Conservation (phyloP, 2,797 vertebrate species). For the Percopsis omiscomaycus region DNA sequence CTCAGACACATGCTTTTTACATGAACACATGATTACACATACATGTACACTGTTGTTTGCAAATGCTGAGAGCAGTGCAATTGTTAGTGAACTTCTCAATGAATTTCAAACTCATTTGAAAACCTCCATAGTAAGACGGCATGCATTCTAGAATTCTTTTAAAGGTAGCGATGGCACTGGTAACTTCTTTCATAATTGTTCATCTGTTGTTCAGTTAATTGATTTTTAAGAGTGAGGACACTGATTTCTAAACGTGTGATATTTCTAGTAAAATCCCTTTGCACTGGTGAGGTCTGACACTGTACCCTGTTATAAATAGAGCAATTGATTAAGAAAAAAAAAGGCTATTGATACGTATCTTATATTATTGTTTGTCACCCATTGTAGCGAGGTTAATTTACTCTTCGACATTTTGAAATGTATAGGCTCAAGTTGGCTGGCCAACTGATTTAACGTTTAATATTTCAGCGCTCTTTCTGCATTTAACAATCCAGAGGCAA, state of each 20-base stretch:
- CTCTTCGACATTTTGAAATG: slow-evolving; percentile 77
- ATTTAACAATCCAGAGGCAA: slow-evolving; percentile 78
- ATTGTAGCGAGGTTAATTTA: slow-evolving; percentile 81
- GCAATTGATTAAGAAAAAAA: slow-evolving; percentile 59
- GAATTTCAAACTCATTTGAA: slow-evolving; percentile 66
- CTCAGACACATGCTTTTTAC: slow-evolving; percentile 30
- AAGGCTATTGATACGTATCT: slow-evolving; percentile 64
- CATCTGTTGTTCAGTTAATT: slow-evolving; percentile 75
- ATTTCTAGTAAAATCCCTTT: slow-evolving; percentile 78
- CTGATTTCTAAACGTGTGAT: slow-evolving; percentile 80
- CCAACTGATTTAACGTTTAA: slow-evolving; percentile 82
- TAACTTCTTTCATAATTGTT: slow-evolving; percentile 78
- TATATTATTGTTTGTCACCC: slow-evolving; percentile 74
- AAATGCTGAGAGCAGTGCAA: slow-evolving; percentile 68
- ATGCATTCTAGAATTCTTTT: slow-evolving; percentile 82
- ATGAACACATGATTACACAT: slow-evolving; percentile 27
- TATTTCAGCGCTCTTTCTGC: slow-evolving; percentile 79
- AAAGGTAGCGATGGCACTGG: slow-evolving; percentile 77
- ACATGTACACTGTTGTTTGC: slow-evolving; percentile 62
- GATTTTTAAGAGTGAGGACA: slow-evolving; percentile 75
- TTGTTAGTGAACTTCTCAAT: slow-evolving; percentile 54
- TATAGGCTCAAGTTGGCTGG: slow-evolving; percentile 83
- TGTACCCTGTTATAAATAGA: slow-evolving; percentile 72
- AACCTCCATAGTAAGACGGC: slow-evolving; percentile 78
- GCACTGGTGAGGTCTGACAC: slow-evolving; percentile 77